Evolutionary conservation across 2,888 invertebrate species (phyloP).

Genomic region (Ophonus ardosiacus): DNA sequence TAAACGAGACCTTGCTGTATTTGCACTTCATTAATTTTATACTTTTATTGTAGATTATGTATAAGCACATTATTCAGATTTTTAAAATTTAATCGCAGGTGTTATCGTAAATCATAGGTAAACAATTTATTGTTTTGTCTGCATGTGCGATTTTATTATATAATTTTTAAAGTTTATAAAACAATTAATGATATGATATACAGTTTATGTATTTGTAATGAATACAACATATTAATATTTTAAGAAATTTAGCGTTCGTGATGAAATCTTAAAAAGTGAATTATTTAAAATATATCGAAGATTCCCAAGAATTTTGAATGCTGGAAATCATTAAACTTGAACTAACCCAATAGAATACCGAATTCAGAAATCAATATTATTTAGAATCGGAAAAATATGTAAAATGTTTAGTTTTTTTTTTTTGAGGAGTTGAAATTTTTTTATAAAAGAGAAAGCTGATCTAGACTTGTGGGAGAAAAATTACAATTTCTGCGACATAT

Average conservation of each 20-base stretch:
- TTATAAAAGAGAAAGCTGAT: not conserved
- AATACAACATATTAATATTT: too few relatives aligned
- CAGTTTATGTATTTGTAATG: too few relatives aligned
- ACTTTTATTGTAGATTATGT: slow-evolving; percentile 1
- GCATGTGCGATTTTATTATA: not conserved
- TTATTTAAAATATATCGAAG: slow-evolving; percentile 4
- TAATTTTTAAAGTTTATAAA: slow-evolving; percentile 17
- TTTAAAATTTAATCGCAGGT: slow-evolving; percentile 17
- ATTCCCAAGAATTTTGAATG: not conserved
- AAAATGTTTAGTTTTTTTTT: not conserved
- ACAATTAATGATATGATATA: not conserved
- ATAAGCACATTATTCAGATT: slow-evolving; percentile 3
- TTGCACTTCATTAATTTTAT: slow-evolving; percentile 32
- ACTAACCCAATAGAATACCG: slow-evolving; percentile 9
- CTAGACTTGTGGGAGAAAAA: not conserved
- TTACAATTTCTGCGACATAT: not conserved
- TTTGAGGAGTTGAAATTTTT: slow-evolving; percentile 1
- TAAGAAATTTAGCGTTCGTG: not conserved
- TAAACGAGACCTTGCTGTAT: slow-evolving; percentile 31
- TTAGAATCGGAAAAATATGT: slow-evolving; percentile 13
- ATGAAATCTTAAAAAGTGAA: not conserved
- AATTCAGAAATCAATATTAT: slow-evolving; percentile 33
- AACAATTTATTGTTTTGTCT: slow-evolving; percentile 28
- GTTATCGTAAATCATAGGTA: slow-evolving; percentile 1
- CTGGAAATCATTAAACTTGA: slow-evolving; percentile 19